Evolutionary conservation across 2,113 vertebrate species (phyloP), one percentile per base, ranked within the genome.

Genomic region (Passerina amoena): DNA sequence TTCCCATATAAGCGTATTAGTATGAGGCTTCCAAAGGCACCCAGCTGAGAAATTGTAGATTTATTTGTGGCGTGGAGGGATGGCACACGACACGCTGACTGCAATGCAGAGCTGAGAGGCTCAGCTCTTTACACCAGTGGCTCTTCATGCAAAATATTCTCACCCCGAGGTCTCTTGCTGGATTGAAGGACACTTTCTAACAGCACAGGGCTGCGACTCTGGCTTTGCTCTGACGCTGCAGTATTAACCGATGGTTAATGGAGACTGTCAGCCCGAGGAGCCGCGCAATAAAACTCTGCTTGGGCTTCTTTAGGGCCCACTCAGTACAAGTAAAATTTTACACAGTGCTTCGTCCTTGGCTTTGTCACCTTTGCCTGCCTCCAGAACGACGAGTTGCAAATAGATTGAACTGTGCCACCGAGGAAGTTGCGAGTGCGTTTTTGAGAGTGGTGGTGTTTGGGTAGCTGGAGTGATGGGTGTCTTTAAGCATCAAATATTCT

Each of bases 121-220:
- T 90, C 28, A 3, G 91, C 91, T 92, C 72, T 85, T 85, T 89
- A 70, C 72, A 60, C 92, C 6, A 4, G 17, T 59, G 79, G 61
- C 77, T 92, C 60, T 75, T 96, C 93, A 82, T 94, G 89, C 96
- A 97, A 96, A 97, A 57, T 89, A 82, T 75, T 92, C 84, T 96
- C 84, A 96, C 91, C 92, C 54, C 6, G 31, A 95, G 95, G 92
- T 95, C 95, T 97, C 64, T 66, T 57, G 93, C 87, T 85, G 88
- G 94, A 91, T 96, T 38, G 77, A 96, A 97, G 89, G 94, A 88
- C 18, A 19, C 89, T 79, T 90, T 69, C 59, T 69, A 79, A 90
- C 93, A 92, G 82, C 79, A 3, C 76, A 50, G 86, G 88, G 87
- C 95, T 18, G 0, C 2, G 66, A 94, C 91, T 95, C 93, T 3